phyloP scores from a whole-genome alignment of 2,888 invertebrate species.

The Patella ulyssiponensis region DNA sequence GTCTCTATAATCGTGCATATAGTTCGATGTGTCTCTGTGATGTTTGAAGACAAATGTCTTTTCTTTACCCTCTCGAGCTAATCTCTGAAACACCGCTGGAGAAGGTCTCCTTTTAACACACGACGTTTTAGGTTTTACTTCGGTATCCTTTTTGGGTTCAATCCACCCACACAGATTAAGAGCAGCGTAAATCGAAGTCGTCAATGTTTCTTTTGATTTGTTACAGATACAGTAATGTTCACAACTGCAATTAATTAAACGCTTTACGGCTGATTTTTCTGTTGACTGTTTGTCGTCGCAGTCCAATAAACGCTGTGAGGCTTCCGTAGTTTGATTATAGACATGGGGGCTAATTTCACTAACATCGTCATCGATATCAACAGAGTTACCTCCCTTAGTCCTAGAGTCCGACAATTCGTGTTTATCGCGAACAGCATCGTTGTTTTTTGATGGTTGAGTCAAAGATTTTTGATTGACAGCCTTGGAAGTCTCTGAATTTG shows the following conservation, averaged over 20 bases:
- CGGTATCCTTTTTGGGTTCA: neutral
- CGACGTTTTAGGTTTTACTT: neutral
- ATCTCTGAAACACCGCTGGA: neutral
- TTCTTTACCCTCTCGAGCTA: neutral
- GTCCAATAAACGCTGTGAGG: neutral
- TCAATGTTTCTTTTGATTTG: too few relatives aligned
- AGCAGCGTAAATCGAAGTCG: too few relatives aligned
- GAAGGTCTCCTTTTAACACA: neutral
- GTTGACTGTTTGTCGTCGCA: neutral
- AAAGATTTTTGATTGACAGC: too few relatives aligned
- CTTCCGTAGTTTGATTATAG: too few relatives aligned
- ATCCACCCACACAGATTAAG: neutral
- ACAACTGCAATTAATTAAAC: neutral
- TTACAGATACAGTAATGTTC: too few relatives aligned
- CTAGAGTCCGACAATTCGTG: too few relatives aligned
- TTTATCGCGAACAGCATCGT: too few relatives aligned
- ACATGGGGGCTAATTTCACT: too few relatives aligned
- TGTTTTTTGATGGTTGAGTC: too few relatives aligned
- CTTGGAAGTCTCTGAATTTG: too few relatives aligned
- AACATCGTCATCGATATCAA: too few relatives aligned
- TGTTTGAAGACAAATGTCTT: neutral
- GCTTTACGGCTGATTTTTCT: neutral
- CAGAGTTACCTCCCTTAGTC: too few relatives aligned
- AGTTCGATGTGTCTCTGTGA: neutral
- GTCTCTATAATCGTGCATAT: neutral